phyloP scores from a whole-genome alignment of 2,888 invertebrate genomes.

The Idaea biselata region DNA sequence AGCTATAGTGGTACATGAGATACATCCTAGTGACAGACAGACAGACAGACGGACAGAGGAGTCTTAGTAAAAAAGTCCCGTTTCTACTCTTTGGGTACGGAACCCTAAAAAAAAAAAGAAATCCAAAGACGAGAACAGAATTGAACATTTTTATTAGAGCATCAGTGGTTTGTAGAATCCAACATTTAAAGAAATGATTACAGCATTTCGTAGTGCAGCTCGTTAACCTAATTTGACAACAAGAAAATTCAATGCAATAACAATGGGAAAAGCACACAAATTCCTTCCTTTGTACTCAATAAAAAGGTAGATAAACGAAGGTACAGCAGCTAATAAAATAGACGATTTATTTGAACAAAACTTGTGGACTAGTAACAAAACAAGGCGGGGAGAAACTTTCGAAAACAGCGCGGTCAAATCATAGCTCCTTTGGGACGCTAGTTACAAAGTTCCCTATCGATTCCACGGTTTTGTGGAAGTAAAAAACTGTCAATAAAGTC shows the following conservation, averaged over 20 bases:
- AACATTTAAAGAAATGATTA: too few species aligned
- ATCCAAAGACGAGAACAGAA: too few species aligned
- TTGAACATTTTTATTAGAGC: too few species aligned
- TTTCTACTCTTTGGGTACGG: too few species aligned
- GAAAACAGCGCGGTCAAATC: conserved; percentile 65
- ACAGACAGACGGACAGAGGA: too few species aligned
- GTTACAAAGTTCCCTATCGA: conserved; percentile 36
- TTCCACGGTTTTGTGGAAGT: background rate
- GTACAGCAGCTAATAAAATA: conserved; percentile 46
- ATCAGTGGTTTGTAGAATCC: too few species aligned
- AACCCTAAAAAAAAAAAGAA: too few species aligned
- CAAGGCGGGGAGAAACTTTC: conserved; percentile 51
- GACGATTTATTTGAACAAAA: conserved; percentile 45
- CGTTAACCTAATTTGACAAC: background rate
- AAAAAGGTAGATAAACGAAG: conserved; percentile 44
- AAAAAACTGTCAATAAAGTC: conserved; percentile 1
- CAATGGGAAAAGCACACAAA: conserved; percentile 15
- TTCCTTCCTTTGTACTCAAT: conserved; percentile 32
- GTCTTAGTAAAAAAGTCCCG: too few species aligned
- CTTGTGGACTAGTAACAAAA: conserved; percentile 46
- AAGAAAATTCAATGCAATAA: background rate
- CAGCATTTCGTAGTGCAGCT: background rate
- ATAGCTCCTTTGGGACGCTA: conserved; percentile 59
- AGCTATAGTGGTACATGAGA: too few species aligned
- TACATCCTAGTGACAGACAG: too few species aligned